phyloP scores from a whole-genome alignment of 2,113 vertebrate species.

The Hepsetus odoe region DNA sequence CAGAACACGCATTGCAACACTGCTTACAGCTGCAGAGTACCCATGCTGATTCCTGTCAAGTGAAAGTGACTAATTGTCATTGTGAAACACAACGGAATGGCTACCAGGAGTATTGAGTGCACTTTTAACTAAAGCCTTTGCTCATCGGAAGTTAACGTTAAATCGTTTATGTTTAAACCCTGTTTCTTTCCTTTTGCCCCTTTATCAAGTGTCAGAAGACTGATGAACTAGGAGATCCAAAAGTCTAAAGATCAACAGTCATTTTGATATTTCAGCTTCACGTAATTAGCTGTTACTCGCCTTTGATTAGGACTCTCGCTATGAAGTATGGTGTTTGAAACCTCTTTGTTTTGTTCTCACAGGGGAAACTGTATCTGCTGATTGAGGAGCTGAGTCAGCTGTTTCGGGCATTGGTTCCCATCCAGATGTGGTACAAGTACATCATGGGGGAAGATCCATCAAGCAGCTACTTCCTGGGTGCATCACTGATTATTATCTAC shows the following conservation, averaged over 20 bases:
- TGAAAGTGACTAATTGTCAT: no score
- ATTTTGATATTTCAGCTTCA: neutral
- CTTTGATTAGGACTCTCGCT: neutral
- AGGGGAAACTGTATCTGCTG: slow-evolving; percentile 95
- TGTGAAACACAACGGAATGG: no score
- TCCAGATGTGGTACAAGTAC: slow-evolving; percentile 99
- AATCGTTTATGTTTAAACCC: no score
- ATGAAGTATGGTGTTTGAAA: neutral
- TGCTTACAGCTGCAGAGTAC: no score
- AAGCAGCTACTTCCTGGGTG: slow-evolving; percentile 92
- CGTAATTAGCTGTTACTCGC: neutral
- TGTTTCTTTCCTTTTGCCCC: no score
- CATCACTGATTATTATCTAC: slow-evolving; percentile 91
- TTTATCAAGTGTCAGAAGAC: no score
- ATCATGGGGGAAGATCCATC: slow-evolving; percentile 95
- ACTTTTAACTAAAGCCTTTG: no score
- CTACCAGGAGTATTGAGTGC: no score
- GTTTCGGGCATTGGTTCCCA: slow-evolving; percentile 91
- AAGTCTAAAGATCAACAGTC: neutral
- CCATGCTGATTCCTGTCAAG: no score
- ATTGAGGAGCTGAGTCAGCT: slow-evolving; percentile 98
- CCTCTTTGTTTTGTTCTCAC: neutral
- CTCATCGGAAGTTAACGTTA: no score
- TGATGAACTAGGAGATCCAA: no score
- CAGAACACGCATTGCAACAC: no score